Percentiles rank a stretch among this genome's conserved stretches.
These are phyloP conservation scores for Pterocles burchelli DNA, from an alignment of 2,113 vertebrate genomes.

Conservation along the genomic window DNA sequence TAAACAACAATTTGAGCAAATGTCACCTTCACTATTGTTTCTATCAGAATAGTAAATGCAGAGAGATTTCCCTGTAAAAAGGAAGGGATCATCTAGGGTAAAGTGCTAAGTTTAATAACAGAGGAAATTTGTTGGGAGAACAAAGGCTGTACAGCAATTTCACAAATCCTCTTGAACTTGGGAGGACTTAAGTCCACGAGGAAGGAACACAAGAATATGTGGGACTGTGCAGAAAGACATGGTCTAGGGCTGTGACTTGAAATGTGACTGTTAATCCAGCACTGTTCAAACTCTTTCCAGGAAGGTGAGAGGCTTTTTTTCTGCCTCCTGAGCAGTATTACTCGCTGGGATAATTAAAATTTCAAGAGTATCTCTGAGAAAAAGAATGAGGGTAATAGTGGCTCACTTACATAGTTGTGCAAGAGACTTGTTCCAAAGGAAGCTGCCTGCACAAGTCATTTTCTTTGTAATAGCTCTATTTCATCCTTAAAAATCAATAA, in stretches of 20 bases:
- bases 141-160: slow-evolving; percentile 2
- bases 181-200: neutral
- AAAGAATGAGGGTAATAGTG: neutral
- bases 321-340: slow-evolving; percentile 26
- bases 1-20: neutral
- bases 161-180: neutral
- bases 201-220: neutral
- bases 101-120: neutral
- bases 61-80: neutral
- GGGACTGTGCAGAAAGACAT: neutral
- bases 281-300: slow-evolving; percentile 20
- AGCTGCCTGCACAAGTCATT: neutral
- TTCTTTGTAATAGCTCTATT: neutral
- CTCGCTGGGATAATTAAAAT: slow-evolving; percentile 41
- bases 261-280: slow-evolving; percentile 12
- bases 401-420: neutral
- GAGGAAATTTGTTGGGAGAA: neutral
- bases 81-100: neutral
- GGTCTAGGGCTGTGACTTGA: neutral
- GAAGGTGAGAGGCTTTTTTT: slow-evolving; percentile 9
- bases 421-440: neutral
- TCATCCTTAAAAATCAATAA: slow-evolving; percentile 45
- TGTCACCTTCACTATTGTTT: slow-evolving; percentile 11
- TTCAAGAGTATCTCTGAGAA: neutral
- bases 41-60: neutral